phyloP scores from a whole-genome alignment of 1,140 invertebrate genomes.

The Apis cerana region DNA sequence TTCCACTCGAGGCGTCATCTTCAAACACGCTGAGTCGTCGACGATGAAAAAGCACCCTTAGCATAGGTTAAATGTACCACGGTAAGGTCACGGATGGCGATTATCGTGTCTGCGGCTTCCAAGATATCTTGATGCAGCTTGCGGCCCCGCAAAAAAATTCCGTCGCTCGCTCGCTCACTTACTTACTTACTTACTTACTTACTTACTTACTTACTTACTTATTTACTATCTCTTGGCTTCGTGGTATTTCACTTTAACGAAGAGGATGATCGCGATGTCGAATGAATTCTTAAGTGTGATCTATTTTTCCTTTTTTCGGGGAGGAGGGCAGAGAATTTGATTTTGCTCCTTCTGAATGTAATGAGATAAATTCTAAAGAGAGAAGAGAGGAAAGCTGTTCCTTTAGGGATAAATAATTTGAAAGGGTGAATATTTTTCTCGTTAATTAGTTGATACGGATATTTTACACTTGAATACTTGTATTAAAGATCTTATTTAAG shows the following conservation, averaged over 20 bases:
- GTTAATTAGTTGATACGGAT: too few relatives aligned
- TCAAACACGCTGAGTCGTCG: conserved; percentile 62
- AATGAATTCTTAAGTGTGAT: conserved; percentile 19
- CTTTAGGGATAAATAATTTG: too few relatives aligned
- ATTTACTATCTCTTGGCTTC: background rate
- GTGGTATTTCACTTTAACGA: background rate
- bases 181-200: too few relatives aligned
- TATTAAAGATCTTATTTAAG: too few relatives aligned
- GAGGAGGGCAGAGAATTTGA: too few relatives aligned
- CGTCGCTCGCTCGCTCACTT: background rate
- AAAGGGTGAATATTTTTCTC: too few relatives aligned
- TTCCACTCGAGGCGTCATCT: conserved; percentile 52
- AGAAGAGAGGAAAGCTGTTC: too few relatives aligned
- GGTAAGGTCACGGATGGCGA: conserved; percentile 35
- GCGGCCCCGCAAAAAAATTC: conserved; percentile 12
- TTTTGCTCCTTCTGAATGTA: too few relatives aligned
- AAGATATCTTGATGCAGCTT: conserved; percentile 42
- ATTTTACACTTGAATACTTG: too few relatives aligned
- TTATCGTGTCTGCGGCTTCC: conserved; percentile 31
- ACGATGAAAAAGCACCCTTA: conserved; percentile 60
- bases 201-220: too few relatives aligned
- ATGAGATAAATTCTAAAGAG: too few relatives aligned
- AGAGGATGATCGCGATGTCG: conserved; percentile 7
- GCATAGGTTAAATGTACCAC: conserved; percentile 20
- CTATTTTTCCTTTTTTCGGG: background rate